Conservation (phyloP, 1,140 invertebrate genomes). For the Arctopsyche grandis region DNA sequence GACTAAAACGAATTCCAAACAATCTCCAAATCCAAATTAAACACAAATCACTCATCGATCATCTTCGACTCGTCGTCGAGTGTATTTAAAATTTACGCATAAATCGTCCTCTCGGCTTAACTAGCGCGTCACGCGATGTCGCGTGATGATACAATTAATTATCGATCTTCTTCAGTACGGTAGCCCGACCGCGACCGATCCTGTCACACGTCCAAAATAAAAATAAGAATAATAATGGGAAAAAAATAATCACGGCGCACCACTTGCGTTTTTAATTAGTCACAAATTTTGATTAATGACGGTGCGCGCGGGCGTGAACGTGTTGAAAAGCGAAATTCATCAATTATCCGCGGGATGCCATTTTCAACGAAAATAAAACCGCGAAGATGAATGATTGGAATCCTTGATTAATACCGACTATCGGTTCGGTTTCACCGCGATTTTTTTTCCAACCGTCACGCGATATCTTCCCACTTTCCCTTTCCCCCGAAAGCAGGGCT, state of each 20-base stretch:
- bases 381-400: background rate
- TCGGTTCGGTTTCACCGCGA: background rate
- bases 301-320: background rate
- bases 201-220: conserved; percentile 9
- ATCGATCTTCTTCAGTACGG: conserved; percentile 1
- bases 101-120: background rate
- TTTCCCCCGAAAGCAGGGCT: too few species aligned
- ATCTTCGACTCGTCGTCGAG: background rate
- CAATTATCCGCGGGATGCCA: conserved; percentile 26
- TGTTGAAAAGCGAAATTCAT: conserved; percentile 35
- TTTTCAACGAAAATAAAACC: conserved; percentile 8
- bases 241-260: conserved; percentile 14
- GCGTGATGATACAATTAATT: conserved; percentile 33
- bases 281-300: conserved; percentile 41
- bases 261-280: conserved; percentile 40
- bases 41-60: background rate
- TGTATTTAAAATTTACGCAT: background rate
- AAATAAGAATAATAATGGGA: background rate
- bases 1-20: too few species aligned
- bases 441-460: background rate
- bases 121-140: background rate
- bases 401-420: conserved; percentile 26
- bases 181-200: background rate
- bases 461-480: background rate
- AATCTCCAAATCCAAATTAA: background rate